Conservation (phyloP, 2,797 vertebrate genomes). For the Miichthys miiuy region DNA sequence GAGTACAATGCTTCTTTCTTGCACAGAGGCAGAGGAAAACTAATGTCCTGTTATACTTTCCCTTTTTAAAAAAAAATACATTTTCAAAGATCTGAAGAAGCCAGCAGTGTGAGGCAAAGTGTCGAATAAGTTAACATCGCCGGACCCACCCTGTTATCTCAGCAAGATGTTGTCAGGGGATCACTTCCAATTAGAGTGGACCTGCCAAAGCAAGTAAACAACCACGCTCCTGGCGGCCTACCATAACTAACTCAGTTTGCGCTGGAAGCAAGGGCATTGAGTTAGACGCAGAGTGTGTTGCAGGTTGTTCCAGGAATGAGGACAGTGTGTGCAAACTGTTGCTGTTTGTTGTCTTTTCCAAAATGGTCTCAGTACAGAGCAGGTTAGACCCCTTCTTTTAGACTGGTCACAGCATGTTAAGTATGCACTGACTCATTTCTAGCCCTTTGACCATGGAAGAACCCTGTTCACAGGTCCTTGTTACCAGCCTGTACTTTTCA, state of each 20-base stretch:
- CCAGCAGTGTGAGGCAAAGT: conserved; percentile 39
- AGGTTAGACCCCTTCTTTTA: conserved; percentile 46
- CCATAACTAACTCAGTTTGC: conserved; percentile 60
- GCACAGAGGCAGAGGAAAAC: conserved; percentile 8
- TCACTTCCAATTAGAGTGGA: conserved; percentile 69
- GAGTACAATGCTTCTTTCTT: background rate
- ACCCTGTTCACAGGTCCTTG: conserved; percentile 49
- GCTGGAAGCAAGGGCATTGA: conserved; percentile 57
- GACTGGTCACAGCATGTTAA: conserved; percentile 56
- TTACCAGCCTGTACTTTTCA: conserved; percentile 39
- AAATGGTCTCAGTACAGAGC: conserved; percentile 50
- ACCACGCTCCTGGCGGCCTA: conserved; percentile 28
- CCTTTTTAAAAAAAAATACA: background rate
- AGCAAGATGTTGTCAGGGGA: conserved; percentile 64
- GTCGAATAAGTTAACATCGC: conserved; percentile 53
- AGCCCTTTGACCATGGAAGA: conserved; percentile 26
- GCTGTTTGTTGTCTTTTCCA: conserved; percentile 59
- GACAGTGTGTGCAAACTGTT: conserved; percentile 51
- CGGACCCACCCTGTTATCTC: conserved; percentile 66
- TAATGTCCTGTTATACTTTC: background rate
- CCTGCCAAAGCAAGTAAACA: conserved; percentile 76
- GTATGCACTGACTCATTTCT: conserved; percentile 45
- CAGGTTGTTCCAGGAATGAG: conserved; percentile 54
- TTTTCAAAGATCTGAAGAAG: conserved; percentile 23
- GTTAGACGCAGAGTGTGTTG: conserved; percentile 40